phyloP scores from a whole-genome alignment of 2,888 invertebrate genomes.

The Gnatocerus cornutus region DNA sequence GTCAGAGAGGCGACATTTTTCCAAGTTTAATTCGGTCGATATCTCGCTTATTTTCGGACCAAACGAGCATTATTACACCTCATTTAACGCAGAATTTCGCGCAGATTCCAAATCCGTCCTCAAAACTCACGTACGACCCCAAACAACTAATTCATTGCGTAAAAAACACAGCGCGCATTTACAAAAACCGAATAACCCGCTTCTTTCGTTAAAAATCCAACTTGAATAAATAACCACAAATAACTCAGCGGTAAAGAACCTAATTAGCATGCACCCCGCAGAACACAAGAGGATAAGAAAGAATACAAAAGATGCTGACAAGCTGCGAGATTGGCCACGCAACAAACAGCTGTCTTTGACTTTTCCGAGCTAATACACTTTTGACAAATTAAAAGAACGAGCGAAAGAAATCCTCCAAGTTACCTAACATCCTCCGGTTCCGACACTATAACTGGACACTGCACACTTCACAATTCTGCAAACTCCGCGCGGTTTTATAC shows the following conservation, averaged over 20 bases:
- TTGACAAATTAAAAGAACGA: slow-evolving; percentile 34
- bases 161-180: no score
- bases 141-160: no score
- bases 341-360: slow-evolving; percentile 36
- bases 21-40: no score
- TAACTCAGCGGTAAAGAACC: slow-evolving; percentile 28
- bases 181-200: no score
- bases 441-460: slow-evolving; percentile 24
- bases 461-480: slow-evolving; percentile 27
- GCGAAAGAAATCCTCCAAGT: slow-evolving; percentile 3
- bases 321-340: slow-evolving; percentile 39
- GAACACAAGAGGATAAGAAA: slow-evolving; percentile 42
- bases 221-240: slow-evolving; percentile 21
- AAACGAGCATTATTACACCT: no score
- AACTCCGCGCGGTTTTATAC: slow-evolving; percentile 30
- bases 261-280: slow-evolving; percentile 42
- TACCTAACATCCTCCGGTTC: slow-evolving; percentile 15
- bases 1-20: no score
- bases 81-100: no score
- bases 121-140: no score
- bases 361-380: slow-evolving; percentile 25
- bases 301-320: slow-evolving; percentile 47
- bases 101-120: no score
- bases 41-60: no score
- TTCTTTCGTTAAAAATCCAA: background rate